Percentiles rank a stretch among this genome's conserved stretches.
phyloP scores from a whole-genome alignment of 2,797 vertebrate species.

The Sebastes melanostomus region DNA sequence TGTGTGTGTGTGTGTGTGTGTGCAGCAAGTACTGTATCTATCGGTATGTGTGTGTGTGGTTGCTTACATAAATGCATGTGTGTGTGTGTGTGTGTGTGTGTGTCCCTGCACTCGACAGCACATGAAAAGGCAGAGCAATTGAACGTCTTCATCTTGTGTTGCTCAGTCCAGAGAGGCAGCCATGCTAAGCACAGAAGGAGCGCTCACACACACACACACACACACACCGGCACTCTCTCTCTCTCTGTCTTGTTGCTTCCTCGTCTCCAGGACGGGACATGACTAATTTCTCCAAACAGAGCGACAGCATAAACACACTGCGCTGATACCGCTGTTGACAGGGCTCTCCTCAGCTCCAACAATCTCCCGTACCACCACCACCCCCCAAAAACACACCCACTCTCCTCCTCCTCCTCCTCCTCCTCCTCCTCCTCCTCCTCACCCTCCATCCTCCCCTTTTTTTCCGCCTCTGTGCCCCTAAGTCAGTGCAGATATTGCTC shows the following conservation, averaged over 20 bases:
- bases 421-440: conserved; percentile 8
- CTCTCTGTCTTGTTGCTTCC: conserved; percentile 16
- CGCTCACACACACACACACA: background rate
- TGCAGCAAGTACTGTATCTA: background rate
- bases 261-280: conserved; percentile 40
- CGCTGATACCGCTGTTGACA: conserved; percentile 63
- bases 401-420: background rate
- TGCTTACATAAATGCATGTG: conserved; percentile 7
- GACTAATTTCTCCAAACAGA: conserved; percentile 72
- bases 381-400: conserved; percentile 16
- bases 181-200: conserved; percentile 5
- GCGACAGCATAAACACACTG: conserved; percentile 62
- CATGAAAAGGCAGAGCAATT: conserved; percentile 48
- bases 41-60: conserved; percentile 1
- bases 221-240: background rate
- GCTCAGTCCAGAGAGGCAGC: conserved; percentile 19
- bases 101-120: conserved; percentile 37
- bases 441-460: conserved; percentile 8
- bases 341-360: conserved; percentile 48
- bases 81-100: background rate
- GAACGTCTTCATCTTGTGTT: conserved; percentile 35
- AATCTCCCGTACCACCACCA: conserved; percentile 1
- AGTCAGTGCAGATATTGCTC: conserved; percentile 64
- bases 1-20: background rate
- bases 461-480: conserved; percentile 30